Conservation (phyloP, 2,113 vertebrate species). For the Jacana jacana region DNA sequence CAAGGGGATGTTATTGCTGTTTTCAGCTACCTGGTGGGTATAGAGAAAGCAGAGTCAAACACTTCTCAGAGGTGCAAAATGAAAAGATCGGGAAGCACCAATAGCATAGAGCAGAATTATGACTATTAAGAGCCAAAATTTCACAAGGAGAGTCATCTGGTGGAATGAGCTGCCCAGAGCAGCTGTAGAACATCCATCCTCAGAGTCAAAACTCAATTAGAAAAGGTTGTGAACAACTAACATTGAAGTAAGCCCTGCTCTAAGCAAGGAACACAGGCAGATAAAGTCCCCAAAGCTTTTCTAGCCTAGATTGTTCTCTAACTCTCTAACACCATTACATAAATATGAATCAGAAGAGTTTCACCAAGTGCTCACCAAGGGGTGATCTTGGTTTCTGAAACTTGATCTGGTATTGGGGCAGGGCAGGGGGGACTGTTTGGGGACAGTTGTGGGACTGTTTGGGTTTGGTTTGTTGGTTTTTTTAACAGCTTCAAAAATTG, state of each 20-base stretch:
- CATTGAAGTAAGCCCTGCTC: neutral
- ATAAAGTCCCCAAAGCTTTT: neutral
- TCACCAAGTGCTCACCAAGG: neutral
- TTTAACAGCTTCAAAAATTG: neutral
- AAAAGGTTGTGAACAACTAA: neutral
- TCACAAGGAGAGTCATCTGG: neutral
- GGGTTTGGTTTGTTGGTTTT: rapidly evolving
- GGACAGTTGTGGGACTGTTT: too few species aligned
- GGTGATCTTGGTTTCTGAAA: neutral
- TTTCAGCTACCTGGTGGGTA: neutral
- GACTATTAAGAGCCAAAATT: neutral
- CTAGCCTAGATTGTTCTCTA: neutral
- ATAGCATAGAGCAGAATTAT: neutral
- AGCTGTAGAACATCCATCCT: neutral
- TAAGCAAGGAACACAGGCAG: neutral
- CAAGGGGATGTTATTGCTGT: neutral
- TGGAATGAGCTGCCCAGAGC: neutral
- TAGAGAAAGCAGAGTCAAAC: neutral
- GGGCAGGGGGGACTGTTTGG: too few species aligned
- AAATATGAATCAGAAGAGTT: neutral
- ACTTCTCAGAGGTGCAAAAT: neutral
- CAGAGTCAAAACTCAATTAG: neutral
- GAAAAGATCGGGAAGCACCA: neutral
- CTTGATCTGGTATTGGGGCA: neutral
- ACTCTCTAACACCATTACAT: neutral